phyloP scores from a whole-genome alignment of 2,797 vertebrate species.

The Malurus leucopterus region DNA sequence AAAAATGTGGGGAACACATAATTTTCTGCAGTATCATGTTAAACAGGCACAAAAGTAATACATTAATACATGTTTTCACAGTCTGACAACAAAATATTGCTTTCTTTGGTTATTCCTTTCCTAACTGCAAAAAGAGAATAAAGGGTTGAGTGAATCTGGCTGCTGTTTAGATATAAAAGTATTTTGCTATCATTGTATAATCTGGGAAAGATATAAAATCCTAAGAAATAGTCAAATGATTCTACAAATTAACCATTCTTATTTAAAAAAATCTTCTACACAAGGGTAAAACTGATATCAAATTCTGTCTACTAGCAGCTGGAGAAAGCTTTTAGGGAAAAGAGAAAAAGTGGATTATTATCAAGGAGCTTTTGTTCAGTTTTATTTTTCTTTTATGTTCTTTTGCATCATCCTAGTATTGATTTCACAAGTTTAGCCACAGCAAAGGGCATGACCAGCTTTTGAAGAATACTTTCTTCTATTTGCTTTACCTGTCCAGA shows the following conservation, averaged over 20 bases:
- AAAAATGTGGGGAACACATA: not conserved
- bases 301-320: not conserved
- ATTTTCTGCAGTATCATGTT: not conserved
- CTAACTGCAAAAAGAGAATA: slow-evolving; percentile 35
- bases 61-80: not conserved
- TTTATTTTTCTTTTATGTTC: not conserved
- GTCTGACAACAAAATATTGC: not conserved
- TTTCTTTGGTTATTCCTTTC: not conserved
- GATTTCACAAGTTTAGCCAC: slow-evolving; percentile 20
- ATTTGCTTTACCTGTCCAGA: not conserved
- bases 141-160: not conserved
- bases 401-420: slow-evolving; percentile 10
- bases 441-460: slow-evolving; percentile 1
- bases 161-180: slow-evolving; percentile 3
- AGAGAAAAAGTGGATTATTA: not conserved
- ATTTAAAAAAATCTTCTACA: not conserved
- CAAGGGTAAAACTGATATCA: not conserved
- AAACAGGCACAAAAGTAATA: not conserved
- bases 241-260: slow-evolving; percentile 4
- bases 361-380: not conserved
- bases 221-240: slow-evolving; percentile 29
- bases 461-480: not conserved
- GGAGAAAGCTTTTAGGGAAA: not conserved
- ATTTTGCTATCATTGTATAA: not conserved
- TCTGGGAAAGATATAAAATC: not conserved